Evolutionary conservation across 2,888 invertebrate genomes (phyloP).

Genomic region (Apamea anceps): DNA sequence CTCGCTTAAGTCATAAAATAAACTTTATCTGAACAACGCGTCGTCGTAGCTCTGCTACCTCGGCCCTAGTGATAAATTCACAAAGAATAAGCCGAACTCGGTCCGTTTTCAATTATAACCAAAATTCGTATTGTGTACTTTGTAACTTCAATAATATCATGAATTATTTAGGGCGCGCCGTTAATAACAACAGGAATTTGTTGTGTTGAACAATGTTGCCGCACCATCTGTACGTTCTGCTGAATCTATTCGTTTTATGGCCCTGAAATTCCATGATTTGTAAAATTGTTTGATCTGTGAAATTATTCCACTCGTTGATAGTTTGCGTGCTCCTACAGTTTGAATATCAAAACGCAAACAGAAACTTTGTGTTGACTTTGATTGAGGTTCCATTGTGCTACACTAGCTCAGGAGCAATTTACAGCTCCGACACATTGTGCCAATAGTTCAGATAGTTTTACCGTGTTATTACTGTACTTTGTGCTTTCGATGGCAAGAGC

Average conservation of each 20-base stretch:
- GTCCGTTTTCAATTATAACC: slow-evolving; percentile 87
- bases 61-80: slow-evolving; percentile 84
- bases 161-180: slow-evolving; percentile 80
- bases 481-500: background rate
- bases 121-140: slow-evolving; percentile 83
- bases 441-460: slow-evolving; percentile 18
- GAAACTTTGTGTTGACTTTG: slow-evolving; percentile 62
- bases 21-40: slow-evolving; percentile 88
- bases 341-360: slow-evolving; percentile 59
- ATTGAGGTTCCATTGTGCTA: slow-evolving; percentile 54
- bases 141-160: slow-evolving; percentile 84
- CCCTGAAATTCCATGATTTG: slow-evolving; percentile 52
- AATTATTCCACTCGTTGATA: slow-evolving; percentile 60
- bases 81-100: slow-evolving; percentile 86
- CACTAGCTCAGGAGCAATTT: slow-evolving; percentile 41
- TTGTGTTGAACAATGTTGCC: slow-evolving; percentile 74
- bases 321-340: slow-evolving; percentile 55
- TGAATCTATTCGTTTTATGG: slow-evolving; percentile 58
- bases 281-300: slow-evolving; percentile 63
- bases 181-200: slow-evolving; percentile 78
- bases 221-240: slow-evolving; percentile 56
- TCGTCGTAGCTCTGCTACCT: slow-evolving; percentile 79
- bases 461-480: slow-evolving; percentile 16
- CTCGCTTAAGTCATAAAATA: slow-evolving; percentile 89
- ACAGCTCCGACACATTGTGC: slow-evolving; percentile 16